Evolutionary conservation across 2,888 invertebrate genomes (phyloP), one percentile per base, ranked within the genome.

Genomic region (Bellardia pandia): DNA sequence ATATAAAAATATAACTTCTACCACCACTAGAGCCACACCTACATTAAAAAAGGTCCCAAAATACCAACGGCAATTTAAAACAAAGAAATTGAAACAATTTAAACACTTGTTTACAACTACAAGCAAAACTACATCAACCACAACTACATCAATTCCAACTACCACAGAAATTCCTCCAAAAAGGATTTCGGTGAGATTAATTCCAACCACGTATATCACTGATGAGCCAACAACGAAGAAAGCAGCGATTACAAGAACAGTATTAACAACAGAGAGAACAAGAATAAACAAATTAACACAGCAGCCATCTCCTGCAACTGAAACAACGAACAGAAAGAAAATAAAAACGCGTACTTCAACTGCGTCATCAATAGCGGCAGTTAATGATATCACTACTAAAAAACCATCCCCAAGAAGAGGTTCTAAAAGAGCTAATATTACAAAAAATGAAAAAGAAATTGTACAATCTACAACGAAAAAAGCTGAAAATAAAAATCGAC

Each of bases 21-120:
- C 83, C 6, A 80, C 86, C 8, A 58, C 48, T 6, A 72, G 23
- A 23, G 40, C 53, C 2, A 30, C 30, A 6, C 69, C 53, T 7
- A 30, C 66, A 13, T 16, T 74, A 4, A 87, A 85, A 58, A 87
- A 87, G n/a, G 23, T 51, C 1, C 68, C 72, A 16, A 87, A 87
- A 75, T 87, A 87, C 45, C 81, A 78, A 58, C 74, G 87, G 0
- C 85, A 87, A 76, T 85, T 85, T 58, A 87, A 85, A 66, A 37
- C 78, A 30, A 87, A 87, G 33, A 85, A 82, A 71, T 66, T 69
- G 30, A 87, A 87, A 42, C 81, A 78, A 42, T 77, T 87, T 33
- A 87, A 87, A 60, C 79, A 85, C 3, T 56, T 85, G 30, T 85
- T 62, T 40, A 69, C 81, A 48, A 74, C 72, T n/a, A 45, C 76